Base-by-base conservation (phyloP, 2,113 vertebrate genomes). In the Emydocephalus ijimae region DNA sequence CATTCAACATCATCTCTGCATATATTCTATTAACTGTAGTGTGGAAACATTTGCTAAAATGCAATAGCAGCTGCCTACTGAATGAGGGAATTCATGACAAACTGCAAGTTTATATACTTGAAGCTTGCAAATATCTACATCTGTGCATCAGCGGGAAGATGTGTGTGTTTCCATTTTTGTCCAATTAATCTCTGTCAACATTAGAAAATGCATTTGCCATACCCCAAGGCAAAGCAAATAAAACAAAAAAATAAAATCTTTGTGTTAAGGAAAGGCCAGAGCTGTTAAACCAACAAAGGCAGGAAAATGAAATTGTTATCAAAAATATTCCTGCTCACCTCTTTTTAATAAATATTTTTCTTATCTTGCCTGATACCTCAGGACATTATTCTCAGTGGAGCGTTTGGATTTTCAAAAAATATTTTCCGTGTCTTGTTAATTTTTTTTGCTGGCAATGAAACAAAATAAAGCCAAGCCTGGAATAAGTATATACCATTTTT, bases 31-130 rank as follows among this genome's bases (percentile, higher is more conserved):
- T 0, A 14, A 9, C 7, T 50, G 45, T 45, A 85, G 15, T 11
- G 59, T 85, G 34, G 54, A 29, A 21, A 34, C 20, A 26, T 88
- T 34, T 0, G 9, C 23, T 59, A 20, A 50, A 57, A 3, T 0
- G 81, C 26, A 34, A 7, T 0, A 52, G 39, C 54, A 57, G n/a
- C 88, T 39, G n/a, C 4, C 20, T 0, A 3, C 5, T 18, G 18
- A 29, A n/a, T 0, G 0, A 0, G 0, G 52, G 21, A 24, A 61
- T 89, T 89, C 50, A 21, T 55, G 87, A 92, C 43, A 55, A 88
- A 1, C n/a, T 20, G 43, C 57, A 29, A 21, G 2, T 29, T 48
- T 1, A 2, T 2, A 12, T 20, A 88, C 43, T 20, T 69, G 91
- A 88, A 8, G 57, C 74, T 43, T 1, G 45, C 54, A 29, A 23